phyloP scores from a whole-genome alignment of 2,797 vertebrate species.

The Onychomys arenicola region DNA sequence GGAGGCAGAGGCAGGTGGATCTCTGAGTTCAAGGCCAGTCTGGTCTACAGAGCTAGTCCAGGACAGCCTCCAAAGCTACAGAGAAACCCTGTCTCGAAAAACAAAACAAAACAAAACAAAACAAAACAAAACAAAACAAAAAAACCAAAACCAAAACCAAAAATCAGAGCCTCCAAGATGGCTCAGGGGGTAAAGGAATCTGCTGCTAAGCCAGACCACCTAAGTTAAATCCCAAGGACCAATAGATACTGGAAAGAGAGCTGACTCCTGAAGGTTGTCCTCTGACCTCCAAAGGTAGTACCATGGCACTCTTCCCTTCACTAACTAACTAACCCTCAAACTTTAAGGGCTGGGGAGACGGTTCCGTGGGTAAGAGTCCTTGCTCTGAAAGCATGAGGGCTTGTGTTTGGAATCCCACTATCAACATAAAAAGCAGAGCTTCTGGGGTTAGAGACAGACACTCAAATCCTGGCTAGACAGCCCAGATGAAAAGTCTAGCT shows the following conservation, averaged over 20 bases:
- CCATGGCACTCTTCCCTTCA: background rate
- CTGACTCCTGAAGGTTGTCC: background rate
- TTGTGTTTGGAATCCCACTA: background rate
- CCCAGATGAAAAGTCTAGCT: background rate
- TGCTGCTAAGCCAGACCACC: background rate
- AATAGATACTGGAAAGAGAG: background rate
- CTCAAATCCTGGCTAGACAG: background rate
- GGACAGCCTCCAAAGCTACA: too few species aligned
- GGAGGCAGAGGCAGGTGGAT: too few species aligned
- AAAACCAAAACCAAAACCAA: background rate
- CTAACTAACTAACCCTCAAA: background rate
- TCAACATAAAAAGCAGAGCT: background rate
- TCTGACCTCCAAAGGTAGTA: background rate
- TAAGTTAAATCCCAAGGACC: background rate
- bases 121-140: too few species aligned
- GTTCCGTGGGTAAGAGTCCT: background rate
- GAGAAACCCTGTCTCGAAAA: too few species aligned
- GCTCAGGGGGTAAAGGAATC: background rate
- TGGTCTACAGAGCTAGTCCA: too few species aligned
- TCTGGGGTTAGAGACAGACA: background rate
- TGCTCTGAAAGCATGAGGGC: background rate
- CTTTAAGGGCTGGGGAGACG: background rate
- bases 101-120: too few species aligned
- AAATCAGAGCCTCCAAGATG: background rate
- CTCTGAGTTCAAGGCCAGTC: too few species aligned